Percentiles rank a stretch among this genome's conserved stretches.
phyloP scores from a whole-genome alignment of 2,113 vertebrate genomes.

The Sardina pilchardus region DNA sequence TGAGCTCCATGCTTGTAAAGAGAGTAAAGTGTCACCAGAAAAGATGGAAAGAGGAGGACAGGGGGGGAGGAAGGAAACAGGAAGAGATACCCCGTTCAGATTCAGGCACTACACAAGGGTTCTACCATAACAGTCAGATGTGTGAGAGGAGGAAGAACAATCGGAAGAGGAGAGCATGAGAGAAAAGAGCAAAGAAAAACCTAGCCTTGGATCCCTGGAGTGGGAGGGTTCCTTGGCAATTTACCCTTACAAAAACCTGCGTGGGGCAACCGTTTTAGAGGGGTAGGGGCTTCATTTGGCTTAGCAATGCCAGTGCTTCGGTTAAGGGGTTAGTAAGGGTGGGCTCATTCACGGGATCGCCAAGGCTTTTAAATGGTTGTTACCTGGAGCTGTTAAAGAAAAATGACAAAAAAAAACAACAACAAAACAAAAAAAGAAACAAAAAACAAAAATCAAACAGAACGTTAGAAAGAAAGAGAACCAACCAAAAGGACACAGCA shows the following conservation, averaged over 20 bases:
- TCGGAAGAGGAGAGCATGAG: background rate
- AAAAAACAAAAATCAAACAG: conserved; percentile 69
- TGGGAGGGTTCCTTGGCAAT: conserved; percentile 72
- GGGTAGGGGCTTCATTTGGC: conserved; percentile 74
- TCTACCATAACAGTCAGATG: background rate
- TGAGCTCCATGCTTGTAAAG: conserved; percentile 67
- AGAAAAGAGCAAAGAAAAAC: conserved; percentile 59
- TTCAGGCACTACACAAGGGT: conserved; percentile 7
- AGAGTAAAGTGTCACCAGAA: conserved; percentile 72
- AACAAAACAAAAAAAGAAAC: conserved; percentile 67
- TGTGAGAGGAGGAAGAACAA: background rate
- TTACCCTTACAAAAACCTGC: conserved; percentile 70
- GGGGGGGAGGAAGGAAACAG: background rate
- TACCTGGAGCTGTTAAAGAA: conserved; percentile 84
- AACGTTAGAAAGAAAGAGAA: conserved; percentile 74
- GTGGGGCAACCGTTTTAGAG: conserved; percentile 74
- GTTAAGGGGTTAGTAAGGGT: conserved; percentile 78
- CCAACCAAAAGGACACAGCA: conserved; percentile 67
- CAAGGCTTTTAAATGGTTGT: conserved; percentile 84
- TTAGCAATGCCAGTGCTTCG: conserved; percentile 79
- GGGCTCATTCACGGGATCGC: conserved; percentile 78
- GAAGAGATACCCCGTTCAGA: background rate
- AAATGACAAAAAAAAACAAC: conserved; percentile 74
- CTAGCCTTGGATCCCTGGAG: conserved; percentile 74
- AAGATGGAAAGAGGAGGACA: conserved; percentile 61